phyloP scores from a whole-genome alignment of 2,888 invertebrate species.

The Rhagonycha fulva region DNA sequence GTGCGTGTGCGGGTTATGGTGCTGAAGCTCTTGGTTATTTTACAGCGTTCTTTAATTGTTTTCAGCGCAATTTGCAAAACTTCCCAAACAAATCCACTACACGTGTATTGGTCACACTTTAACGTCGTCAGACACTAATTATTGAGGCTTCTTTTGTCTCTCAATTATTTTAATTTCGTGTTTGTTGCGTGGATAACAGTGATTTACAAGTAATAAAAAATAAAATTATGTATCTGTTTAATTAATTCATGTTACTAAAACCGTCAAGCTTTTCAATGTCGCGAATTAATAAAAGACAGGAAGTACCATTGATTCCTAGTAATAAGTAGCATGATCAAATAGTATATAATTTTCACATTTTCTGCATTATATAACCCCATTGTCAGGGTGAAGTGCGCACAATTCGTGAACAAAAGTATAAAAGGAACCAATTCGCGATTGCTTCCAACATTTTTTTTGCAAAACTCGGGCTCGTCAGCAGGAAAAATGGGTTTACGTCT shows the following conservation, averaged over 20 bases:
- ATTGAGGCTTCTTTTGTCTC: background rate
- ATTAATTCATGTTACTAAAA: background rate
- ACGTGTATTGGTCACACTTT: background rate
- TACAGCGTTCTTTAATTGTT: too few relatives aligned
- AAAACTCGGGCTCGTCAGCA: background rate
- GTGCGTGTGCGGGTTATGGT: too few relatives aligned
- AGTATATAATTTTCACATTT: constrained; percentile 8
- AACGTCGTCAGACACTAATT: background rate
- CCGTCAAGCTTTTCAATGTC: constrained; percentile 12
- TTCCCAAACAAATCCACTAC: background rate
- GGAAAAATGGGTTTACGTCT: constrained; percentile 4
- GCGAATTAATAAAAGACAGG: constrained; percentile 19
- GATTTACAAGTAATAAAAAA: background rate
- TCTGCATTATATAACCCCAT: constrained; percentile 24
- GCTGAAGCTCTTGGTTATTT: too few relatives aligned
- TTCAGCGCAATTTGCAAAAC: background rate
- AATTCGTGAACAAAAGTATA: constrained; percentile 3
- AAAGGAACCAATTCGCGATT: background rate
- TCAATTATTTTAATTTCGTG: background rate
- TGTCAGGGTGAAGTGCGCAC: constrained; percentile 26
- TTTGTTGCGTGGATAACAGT: background rate
- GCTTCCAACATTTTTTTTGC: background rate
- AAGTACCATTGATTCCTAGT: constrained; percentile 22
- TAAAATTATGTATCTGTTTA: background rate
- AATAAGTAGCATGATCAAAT: constrained; percentile 5